Conservation (phyloP, 2,113 vertebrate genomes). For the Zingel zingel region DNA sequence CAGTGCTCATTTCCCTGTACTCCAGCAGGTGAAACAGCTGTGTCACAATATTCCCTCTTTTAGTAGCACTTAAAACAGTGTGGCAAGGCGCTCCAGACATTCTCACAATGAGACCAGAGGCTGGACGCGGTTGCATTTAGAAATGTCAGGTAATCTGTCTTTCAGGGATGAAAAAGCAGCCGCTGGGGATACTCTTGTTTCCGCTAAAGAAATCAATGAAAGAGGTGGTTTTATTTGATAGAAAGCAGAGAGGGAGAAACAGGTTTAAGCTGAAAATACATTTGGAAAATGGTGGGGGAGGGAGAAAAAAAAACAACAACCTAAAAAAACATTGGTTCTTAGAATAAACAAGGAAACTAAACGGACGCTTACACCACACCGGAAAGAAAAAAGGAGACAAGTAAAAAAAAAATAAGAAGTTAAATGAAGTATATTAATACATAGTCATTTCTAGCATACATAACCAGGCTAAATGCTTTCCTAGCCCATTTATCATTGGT, state of each 20-base stretch:
- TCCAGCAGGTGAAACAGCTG: constrained; percentile 43
- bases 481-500: not conserved
- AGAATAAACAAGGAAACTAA: constrained; percentile 23
- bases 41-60: constrained; percentile 49
- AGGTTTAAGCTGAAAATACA: constrained; percentile 49
- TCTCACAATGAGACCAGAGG: constrained; percentile 50
- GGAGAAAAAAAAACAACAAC: not conserved
- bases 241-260: constrained; percentile 43
- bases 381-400: not conserved
- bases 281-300: constrained; percentile 23
- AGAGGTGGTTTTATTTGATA: constrained; percentile 69
- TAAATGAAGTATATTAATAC: not conserved
- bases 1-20: constrained; percentile 30
- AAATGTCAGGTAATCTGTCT: constrained; percentile 79
- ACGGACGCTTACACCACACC: not conserved
- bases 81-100: constrained; percentile 22
- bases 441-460: not conserved
- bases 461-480: not conserved
- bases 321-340: not conserved
- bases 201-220: constrained; percentile 75
- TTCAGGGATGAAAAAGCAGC: constrained; percentile 71
- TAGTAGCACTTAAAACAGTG: constrained; percentile 34
- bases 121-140: constrained; percentile 64
- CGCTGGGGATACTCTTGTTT: constrained; percentile 72
- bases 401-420: not conserved